Evolutionary conservation across 2,797 vertebrate species (phyloP).

Genomic region (Hypotaenidia philippensis): DNA sequence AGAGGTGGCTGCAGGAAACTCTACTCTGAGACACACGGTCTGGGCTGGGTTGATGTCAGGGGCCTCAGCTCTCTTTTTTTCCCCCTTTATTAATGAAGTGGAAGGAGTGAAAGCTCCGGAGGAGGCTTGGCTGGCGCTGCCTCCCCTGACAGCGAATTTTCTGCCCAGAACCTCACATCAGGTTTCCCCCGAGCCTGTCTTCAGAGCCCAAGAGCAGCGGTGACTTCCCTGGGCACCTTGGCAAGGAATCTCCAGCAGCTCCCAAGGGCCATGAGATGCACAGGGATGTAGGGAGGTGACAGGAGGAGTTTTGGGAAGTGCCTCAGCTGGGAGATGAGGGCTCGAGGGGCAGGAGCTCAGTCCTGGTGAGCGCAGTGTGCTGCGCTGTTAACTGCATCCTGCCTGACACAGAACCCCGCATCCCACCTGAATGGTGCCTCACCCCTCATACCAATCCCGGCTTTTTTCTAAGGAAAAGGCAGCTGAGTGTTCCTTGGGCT

Average conservation of each 20-base stretch:
- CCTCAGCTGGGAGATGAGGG: neutral
- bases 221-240: neutral
- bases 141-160: neutral
- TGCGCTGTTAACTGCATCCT: neutral
- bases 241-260: neutral
- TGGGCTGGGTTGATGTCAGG: neutral
- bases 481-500: fast-evolving
- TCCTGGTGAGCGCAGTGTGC: neutral
- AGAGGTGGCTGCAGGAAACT: slow-evolving; percentile 9
- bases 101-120: slow-evolving; percentile 17
- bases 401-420: neutral
- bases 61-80: neutral
- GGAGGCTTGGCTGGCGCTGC: neutral
- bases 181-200: neutral
- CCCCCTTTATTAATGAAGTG: slow-evolving; percentile 10
- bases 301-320: neutral
- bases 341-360: fast-evolving
- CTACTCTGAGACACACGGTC: neutral
- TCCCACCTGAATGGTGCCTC: neutral
- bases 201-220: neutral
- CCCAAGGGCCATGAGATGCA: fast-evolving
- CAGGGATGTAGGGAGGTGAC: neutral
- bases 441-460: neutral
- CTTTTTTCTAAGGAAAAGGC: neutral
- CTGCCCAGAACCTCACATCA: neutral